Percentiles rank a stretch among this genome's conserved stretches.
phyloP scores from a whole-genome alignment of 2,888 invertebrate genomes.

The Synergus itoensis region DNA sequence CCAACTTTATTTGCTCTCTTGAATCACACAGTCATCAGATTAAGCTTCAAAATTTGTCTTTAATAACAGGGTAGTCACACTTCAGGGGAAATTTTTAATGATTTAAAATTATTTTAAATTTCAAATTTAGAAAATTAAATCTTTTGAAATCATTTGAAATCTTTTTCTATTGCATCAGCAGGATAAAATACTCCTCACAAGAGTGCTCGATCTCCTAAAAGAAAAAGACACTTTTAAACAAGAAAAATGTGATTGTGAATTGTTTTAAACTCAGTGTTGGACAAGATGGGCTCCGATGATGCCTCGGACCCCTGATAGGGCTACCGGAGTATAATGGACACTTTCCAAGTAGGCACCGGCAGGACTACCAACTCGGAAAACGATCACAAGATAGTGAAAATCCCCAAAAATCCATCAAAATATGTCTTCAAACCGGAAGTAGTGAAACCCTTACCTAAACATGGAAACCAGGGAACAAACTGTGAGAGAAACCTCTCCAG shows the following conservation, averaged over 20 bases:
- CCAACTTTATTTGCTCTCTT: background rate
- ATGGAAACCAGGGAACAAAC: background rate
- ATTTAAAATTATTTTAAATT: too few relatives aligned
- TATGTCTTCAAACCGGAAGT: slow-evolving; percentile 9
- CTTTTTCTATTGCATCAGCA: background rate
- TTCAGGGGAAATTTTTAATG: too few relatives aligned
- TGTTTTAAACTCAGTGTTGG: background rate
- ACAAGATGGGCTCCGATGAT: slow-evolving; percentile 9
- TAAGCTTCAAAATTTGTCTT: background rate
- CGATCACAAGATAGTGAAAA: slow-evolving; percentile 40
- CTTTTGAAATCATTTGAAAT: too few relatives aligned
- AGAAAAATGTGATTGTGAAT: slow-evolving; percentile 12
- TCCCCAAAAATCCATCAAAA: background rate
- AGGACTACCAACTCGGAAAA: slow-evolving; percentile 53
- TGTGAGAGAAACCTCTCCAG: background rate
- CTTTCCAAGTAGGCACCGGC: slow-evolving; percentile 54
- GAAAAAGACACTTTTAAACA: background rate
- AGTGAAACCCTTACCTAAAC: slow-evolving; percentile 3
- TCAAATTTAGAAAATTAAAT: background rate
- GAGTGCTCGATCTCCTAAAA: background rate
- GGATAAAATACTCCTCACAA: background rate
- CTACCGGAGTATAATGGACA: slow-evolving; percentile 52
- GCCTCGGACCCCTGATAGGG: background rate
- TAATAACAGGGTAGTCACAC: too few relatives aligned
- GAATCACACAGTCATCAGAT: background rate